Percentiles rank a stretch among this genome's conserved stretches.
Conservation (phyloP, 1,140 invertebrate genomes). For the Coelopa frigida region DNA sequence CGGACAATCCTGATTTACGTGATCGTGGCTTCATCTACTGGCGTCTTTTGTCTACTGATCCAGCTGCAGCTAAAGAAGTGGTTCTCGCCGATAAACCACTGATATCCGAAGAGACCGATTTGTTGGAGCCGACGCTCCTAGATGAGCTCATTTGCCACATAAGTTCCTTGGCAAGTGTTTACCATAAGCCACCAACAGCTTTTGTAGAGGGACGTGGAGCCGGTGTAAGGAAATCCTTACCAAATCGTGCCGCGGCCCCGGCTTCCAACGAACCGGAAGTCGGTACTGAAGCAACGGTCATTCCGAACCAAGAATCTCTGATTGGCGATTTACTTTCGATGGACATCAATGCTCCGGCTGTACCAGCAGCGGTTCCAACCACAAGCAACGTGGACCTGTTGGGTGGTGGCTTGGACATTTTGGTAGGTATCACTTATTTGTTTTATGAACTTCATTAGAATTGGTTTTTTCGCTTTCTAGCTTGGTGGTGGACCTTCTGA, state of each 20-base stretch:
- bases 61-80: conserved; percentile 96
- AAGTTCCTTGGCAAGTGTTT: conserved; percentile 95
- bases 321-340: conserved; percentile 96
- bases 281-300: conserved; percentile 60
- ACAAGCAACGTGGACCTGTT: conserved; percentile 63
- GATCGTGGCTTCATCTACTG: conserved; percentile 99
- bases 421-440: conserved; percentile 59
- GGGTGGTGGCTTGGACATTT: conserved; percentile 74
- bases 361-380: conserved; percentile 48
- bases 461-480: conserved; percentile 16
- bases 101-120: conserved; percentile 98
- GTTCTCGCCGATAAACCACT: conserved; percentile 99
- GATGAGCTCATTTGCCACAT: conserved; percentile 99
- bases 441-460: conserved; percentile 25
- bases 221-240: conserved; percentile 60
- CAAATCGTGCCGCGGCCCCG: conserved; percentile 49
- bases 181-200: conserved; percentile 97
- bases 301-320: conserved; percentile 80
- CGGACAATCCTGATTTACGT: conserved; percentile 98
- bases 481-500: conserved; percentile 47
- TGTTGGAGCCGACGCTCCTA: conserved; percentile 93
- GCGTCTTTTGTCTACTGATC: conserved; percentile 96
- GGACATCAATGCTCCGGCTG: conserved; percentile 71
- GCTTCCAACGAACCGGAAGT: conserved; percentile 30
- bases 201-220: conserved; percentile 87